These are phyloP conservation scores for Parazoanthus atlanticus DNA, from an alignment of 92 coral and sea anemone species.

Conservation along the genomic window DNA sequence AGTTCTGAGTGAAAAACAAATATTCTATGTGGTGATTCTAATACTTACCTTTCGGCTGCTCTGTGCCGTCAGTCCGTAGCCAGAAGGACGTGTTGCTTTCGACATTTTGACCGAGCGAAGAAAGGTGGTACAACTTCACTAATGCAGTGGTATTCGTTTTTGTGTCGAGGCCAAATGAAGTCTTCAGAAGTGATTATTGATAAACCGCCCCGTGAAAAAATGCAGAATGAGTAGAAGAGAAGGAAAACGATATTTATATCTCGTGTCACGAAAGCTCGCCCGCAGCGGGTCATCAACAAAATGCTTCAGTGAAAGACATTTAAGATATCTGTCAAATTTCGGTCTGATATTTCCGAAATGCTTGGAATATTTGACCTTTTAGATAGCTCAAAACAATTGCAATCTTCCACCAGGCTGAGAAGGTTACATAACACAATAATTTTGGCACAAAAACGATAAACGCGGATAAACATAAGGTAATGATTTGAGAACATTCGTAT, in stretches of 20 bases:
- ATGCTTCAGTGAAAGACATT: neutral
- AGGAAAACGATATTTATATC: neutral
- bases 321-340: neutral
- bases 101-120: constrained; percentile 18
- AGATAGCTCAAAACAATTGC: neutral
- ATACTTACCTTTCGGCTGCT: constrained; percentile 22
- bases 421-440: no score
- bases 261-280: constrained; percentile 13
- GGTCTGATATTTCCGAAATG: constrained; percentile 9
- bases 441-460: no score
- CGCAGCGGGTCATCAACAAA: neutral
- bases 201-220: constrained; percentile 30
- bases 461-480: no score
- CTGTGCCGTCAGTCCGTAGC: constrained; percentile 22
- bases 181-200: neutral
- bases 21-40: neutral
- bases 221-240: constrained; percentile 24
- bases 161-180: neutral
- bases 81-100: constrained; percentile 30
- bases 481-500: no score
- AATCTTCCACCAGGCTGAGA: no score
- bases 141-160: neutral
- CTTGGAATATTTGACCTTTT: neutral
- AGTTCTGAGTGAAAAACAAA: neutral
- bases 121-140: neutral